Evolutionary conservation across 2,113 vertebrate species (phyloP).

Genomic region (Chaetodon trifascialis): DNA sequence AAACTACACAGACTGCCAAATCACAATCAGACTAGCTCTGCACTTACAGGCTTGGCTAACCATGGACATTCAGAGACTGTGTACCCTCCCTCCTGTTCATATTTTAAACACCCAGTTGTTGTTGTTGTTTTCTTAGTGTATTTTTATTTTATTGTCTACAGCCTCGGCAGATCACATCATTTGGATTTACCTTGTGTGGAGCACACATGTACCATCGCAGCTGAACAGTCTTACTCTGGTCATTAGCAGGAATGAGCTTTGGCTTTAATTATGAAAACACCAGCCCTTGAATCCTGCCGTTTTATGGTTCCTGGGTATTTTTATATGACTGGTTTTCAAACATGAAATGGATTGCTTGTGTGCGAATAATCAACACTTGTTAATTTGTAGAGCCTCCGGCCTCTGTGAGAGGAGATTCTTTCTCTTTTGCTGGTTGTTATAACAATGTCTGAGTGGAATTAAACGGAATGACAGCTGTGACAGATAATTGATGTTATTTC

Average conservation of each 20-base stretch:
- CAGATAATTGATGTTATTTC: conserved; percentile 41
- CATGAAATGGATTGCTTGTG: conserved; percentile 78
- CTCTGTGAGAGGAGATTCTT: conserved; percentile 41
- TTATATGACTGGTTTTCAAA: conserved; percentile 84
- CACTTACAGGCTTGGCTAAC: conserved; percentile 11
- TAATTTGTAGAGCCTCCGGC: conserved; percentile 67
- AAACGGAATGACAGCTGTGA: conserved; percentile 38
- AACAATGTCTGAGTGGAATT: conserved; percentile 42
- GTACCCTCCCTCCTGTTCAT: not conserved
- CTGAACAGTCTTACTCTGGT: conserved; percentile 67
- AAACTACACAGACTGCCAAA: not conserved
- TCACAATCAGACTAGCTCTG: conserved; percentile 1
- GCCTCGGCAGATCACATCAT: conserved; percentile 26
- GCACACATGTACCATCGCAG: conserved; percentile 55
- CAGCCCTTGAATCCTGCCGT: conserved; percentile 77
- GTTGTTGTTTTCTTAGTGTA: conserved; percentile 2
- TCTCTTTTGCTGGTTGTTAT: conserved; percentile 53
- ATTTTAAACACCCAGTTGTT: not conserved
- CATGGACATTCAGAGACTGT: conserved; percentile 1
- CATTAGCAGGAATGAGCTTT: conserved; percentile 81
- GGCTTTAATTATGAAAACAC: conserved; percentile 82
- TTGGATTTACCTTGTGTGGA: conserved; percentile 39
- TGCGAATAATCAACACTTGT: conserved; percentile 80
- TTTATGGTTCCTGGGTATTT: conserved; percentile 82
- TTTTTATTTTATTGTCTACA: conserved; percentile 28